These are phyloP conservation scores for Bruchidius siliquastri DNA, from an alignment of 2,888 invertebrate species.

Conservation along the genomic window DNA sequence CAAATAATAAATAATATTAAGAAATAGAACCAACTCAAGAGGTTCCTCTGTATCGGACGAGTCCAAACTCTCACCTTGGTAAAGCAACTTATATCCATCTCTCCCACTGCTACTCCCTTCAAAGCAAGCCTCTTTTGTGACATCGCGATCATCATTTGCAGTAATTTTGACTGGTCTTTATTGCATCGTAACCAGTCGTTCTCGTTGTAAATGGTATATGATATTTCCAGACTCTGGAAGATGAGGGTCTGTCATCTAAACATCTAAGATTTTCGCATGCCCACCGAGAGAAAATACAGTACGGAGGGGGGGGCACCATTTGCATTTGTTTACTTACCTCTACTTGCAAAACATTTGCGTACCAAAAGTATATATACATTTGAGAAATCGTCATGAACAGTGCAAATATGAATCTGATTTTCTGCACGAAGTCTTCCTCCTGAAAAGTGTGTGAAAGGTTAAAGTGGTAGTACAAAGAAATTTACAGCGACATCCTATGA, in stretches of 20 bases:
- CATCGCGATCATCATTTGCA: not conserved
- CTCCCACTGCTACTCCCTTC: not conserved
- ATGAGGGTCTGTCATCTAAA: too few species aligned
- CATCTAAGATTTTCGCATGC: too few species aligned
- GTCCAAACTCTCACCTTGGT: not conserved
- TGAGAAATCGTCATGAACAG: slow-evolving; percentile 5
- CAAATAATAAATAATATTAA: too few species aligned
- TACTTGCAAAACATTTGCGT: slow-evolving; percentile 12
- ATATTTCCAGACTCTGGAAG: not conserved
- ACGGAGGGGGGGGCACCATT: too few species aligned
- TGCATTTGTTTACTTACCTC: slow-evolving; percentile 8
- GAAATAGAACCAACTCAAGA: too few species aligned
- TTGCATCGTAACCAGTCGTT: not conserved
- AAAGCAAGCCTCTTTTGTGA: not conserved
- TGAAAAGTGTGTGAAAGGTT: too few species aligned
- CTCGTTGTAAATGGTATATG: not conserved
- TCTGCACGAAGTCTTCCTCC: not conserved
- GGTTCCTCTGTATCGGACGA: too few species aligned
- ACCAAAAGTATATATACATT: slow-evolving; percentile 13
- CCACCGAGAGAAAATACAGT: too few species aligned
- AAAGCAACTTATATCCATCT: not conserved
- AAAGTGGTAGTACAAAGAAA: too few species aligned
- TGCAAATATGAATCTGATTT: not conserved
- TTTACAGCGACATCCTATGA: too few species aligned
- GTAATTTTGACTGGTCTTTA: not conserved